Percentiles rank a stretch among this genome's conserved stretches.
These are phyloP conservation scores for Eulemur macaco DNA, from an alignment of 2,113 vertebrate species.

Conservation along the genomic window DNA sequence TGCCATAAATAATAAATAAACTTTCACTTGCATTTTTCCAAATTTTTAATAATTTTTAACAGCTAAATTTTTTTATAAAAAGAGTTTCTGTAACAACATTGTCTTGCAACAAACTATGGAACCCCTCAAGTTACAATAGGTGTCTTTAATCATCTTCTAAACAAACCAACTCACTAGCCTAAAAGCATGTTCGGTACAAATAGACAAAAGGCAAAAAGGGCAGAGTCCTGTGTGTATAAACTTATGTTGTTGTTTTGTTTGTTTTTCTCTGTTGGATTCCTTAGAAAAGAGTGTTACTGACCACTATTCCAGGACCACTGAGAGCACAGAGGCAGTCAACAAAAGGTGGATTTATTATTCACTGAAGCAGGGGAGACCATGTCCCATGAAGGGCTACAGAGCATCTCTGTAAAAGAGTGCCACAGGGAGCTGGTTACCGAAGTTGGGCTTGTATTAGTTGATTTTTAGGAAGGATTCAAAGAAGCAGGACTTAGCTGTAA, in stretches of 20 bases:
- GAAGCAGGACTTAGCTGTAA: not conserved
- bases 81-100: not conserved
- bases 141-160: not conserved
- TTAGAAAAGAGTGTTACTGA: not conserved
- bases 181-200: not conserved
- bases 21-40: not conserved
- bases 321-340: not conserved
- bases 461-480: not conserved
- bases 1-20: not conserved
- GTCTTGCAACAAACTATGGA: not conserved
- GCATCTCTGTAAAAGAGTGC: not conserved
- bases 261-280: not conserved
- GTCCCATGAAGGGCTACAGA: not conserved
- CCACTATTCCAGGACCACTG: not conserved
- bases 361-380: not conserved
- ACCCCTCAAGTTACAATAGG: not conserved
- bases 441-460: not conserved
- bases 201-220: not conserved
- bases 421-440: not conserved
- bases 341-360: not conserved
- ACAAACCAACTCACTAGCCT: not conserved
- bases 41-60: constrained; percentile 20
- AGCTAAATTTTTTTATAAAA: not conserved
- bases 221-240: not conserved
- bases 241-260: not conserved